Evolutionary conservation across 2,113 vertebrate species (phyloP), one percentile per base, ranked within the genome.

Genomic region (Antennarius striatus): DNA sequence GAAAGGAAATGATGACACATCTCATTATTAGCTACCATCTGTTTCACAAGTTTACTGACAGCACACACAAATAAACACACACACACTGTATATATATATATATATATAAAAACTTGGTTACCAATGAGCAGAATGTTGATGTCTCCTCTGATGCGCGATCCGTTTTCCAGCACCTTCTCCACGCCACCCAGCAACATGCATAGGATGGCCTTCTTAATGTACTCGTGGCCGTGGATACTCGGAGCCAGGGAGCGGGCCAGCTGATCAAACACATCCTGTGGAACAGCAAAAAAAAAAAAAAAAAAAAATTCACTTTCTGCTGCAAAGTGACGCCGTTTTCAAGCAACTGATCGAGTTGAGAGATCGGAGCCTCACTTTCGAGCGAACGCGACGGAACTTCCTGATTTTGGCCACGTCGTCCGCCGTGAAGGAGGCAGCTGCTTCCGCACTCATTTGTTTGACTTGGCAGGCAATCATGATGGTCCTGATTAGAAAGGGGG

Each of bases 91-190:
- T n/a, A 22, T 2, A 22, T 2, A 22, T 2, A 22, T 22, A 22
- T 22, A 22, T 22, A 22, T 22, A 22, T 14, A 3, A 10, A 56
- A 11, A 4, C 4, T 4, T 5, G 49, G 16, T 6, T 90, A 99
- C 98, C 98, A 75, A 99, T 99, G 4, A 99, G 93, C 71, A 99
- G 90, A 69, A 99, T 81, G 61, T 99, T 99, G 88, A 99, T 98
- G 90, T 99, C 98, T 71, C 98, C 98, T 86, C 96, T 91, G 82
- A 99, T 95, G 49, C 96, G 95, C 0, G 94, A 96, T 47, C 96
- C 96, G 0, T 99, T 99, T 32, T 99, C 96, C 51, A 99, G 90
- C 17, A 96, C 83, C 79, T 97, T 98, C 89, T 99, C 98, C 74
- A 97, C 96, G 0, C 98, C 98, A 10, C 98, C 98, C 0, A 99